A percentile compares a stretch with the other conserved stretches of the same genome.
phyloP scores from a whole-genome alignment of 2,888 invertebrate genomes.

The Watsonalla binaria region DNA sequence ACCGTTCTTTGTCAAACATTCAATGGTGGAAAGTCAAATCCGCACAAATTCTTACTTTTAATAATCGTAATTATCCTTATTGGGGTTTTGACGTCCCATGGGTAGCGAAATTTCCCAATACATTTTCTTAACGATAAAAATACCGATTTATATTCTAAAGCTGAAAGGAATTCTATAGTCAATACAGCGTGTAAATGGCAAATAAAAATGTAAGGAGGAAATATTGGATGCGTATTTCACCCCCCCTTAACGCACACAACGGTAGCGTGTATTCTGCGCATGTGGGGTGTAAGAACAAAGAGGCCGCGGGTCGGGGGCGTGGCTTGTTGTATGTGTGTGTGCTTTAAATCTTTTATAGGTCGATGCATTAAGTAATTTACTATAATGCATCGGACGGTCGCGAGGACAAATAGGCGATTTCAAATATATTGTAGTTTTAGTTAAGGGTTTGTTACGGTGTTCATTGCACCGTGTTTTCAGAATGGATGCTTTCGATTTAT shows the following conservation, averaged over 20 bases:
- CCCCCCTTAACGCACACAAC: constrained; percentile 47
- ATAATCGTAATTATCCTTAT: constrained; percentile 69
- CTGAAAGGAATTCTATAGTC: constrained; percentile 41
- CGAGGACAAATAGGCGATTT: constrained; percentile 13
- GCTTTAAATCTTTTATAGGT: constrained; percentile 76
- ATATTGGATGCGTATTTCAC: constrained; percentile 58
- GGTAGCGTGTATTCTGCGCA: constrained; percentile 36
- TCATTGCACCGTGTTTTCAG: constrained; percentile 3
- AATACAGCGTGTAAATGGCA: constrained; percentile 28
- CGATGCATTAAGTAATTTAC: constrained; percentile 77
- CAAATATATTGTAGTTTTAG: neutral
- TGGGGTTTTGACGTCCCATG: constrained; percentile 25
- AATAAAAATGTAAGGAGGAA: constrained; percentile 62
- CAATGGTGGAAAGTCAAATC: constrained; percentile 71
- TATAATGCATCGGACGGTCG: constrained; percentile 68
- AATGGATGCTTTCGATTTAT: neutral
- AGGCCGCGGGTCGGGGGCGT: constrained; percentile 44
- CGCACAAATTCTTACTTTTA: constrained; percentile 61
- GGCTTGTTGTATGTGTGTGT: constrained; percentile 48
- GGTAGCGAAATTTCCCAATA: constrained; percentile 7
- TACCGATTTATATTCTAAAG: constrained; percentile 30
- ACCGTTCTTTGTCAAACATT: constrained; percentile 64
- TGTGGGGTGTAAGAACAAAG: constrained; percentile 62
- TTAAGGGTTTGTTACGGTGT: neutral
- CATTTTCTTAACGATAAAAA: constrained; percentile 6